Conservation (phyloP, 2,113 vertebrate genomes). For the Cinclus mexicanus region DNA sequence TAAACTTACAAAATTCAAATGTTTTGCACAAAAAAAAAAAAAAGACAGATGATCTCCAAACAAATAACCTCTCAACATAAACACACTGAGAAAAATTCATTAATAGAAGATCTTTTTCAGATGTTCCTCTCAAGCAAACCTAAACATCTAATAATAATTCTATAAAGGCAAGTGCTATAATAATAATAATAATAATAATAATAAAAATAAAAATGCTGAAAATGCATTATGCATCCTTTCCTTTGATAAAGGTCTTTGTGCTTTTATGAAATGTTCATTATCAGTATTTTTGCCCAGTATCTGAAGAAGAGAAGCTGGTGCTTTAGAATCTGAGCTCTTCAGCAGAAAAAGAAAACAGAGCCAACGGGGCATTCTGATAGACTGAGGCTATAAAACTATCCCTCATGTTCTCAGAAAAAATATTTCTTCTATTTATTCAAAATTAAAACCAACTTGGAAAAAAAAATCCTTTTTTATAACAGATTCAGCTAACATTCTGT, state of each 20-base stretch:
- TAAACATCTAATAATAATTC: slow-evolving; percentile 67
- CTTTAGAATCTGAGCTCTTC: background rate
- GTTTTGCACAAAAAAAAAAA: slow-evolving; percentile 23
- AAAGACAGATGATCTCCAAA: slow-evolving; percentile 41
- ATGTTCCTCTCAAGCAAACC: slow-evolving; percentile 58
- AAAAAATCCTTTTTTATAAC: background rate
- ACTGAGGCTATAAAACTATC: slow-evolving; percentile 27
- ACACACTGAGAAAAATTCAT: slow-evolving; percentile 58
- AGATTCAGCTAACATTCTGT: slow-evolving; percentile 34
- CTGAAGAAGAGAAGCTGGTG: background rate
- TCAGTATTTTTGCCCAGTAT: background rate
- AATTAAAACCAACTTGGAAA: slow-evolving; percentile 36
- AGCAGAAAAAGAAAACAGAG: background rate
- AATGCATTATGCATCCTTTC: slow-evolving; percentile 10
- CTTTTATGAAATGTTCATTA: slow-evolving; percentile 41
- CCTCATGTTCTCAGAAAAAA: background rate
- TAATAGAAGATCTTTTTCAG: slow-evolving; percentile 61
- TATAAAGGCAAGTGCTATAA: slow-evolving; percentile 37
- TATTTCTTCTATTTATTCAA: slow-evolving; percentile 38
- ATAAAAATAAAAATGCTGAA: background rate
- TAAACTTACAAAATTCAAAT: slow-evolving; percentile 21
- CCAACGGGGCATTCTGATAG: background rate
- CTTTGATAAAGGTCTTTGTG: slow-evolving; percentile 16
- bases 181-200: slow-evolving; percentile 1
- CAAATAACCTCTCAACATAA: slow-evolving; percentile 48